Base-by-base conservation (phyloP, 2,888 invertebrate species). In the Phortica magna region DNA sequence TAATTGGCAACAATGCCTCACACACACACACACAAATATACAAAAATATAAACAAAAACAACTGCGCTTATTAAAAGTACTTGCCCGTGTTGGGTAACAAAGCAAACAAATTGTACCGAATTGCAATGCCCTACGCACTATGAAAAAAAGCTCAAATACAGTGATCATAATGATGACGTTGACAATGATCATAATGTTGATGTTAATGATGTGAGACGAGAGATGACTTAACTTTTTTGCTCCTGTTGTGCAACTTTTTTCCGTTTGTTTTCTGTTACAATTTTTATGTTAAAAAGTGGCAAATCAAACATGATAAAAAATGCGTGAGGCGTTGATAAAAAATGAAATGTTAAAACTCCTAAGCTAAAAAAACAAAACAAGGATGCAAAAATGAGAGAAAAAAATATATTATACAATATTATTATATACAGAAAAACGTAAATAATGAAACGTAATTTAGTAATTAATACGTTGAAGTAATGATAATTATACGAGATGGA, bases 181-280 rank as follows among this genome's bases (percentile, higher is more conserved):
- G 48, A 43, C 22, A 19, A 70, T 64, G 48, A 9, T 48, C 10
- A 12, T 78, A 80, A 76, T 68, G 42, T 14, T 67, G 39, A 74
- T 10, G 57, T 48, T 55, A 41, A 43, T 41, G 19, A 70, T 64
- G 65, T 70, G 73, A 42, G 6, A 67, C 39, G 67, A 48, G 31
- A 31, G 31, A 31, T 31, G 31, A 31, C 14, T 48, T 14, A 14
- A 48, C 48, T 48, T 48, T 48, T 79, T 78, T 81, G 85, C 86
- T 86, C 84, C 85, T 85, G 86, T 84, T 86, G 87, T 86, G 81
- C 82, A 82, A 81, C 81, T 87, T 86, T 87, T 83, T 84, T 64
- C 67, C 39, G 67, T 42, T 67, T 67, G 17, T 64, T 22, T 22
- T 64, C 14, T 31, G n/a, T 7, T 42, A 67, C 42, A 31, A 39